These are phyloP conservation scores for Sialis lutaria DNA, from an alignment of 2,888 invertebrate genomes.

Conservation along the genomic window DNA sequence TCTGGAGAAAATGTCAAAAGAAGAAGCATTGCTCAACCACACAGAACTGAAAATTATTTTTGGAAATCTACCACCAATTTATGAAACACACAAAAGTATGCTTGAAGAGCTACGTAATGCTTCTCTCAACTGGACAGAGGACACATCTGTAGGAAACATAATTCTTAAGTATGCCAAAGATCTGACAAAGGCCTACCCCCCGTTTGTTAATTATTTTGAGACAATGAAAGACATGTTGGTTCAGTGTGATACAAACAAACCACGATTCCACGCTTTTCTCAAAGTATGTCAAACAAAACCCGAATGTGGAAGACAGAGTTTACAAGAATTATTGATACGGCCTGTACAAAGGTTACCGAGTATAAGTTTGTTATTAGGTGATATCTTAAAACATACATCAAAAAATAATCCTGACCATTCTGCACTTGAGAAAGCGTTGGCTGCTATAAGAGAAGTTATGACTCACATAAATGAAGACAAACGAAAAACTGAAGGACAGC, in stretches of 20 bases:
- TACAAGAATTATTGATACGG: slow-evolving; percentile 90
- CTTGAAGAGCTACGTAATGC: slow-evolving; percentile 45
- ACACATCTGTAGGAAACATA: slow-evolving; percentile 44
- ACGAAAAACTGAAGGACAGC: slow-evolving; percentile 86
- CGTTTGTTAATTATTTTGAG: slow-evolving; percentile 96
- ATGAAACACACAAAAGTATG: slow-evolving; percentile 77
- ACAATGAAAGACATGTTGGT: slow-evolving; percentile 86
- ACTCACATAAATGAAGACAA: slow-evolving; percentile 96
- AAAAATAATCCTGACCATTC: slow-evolving; percentile 76
- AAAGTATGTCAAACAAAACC: slow-evolving; percentile 89
- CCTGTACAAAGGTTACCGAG: slow-evolving; percentile 96
- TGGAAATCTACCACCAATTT: slow-evolving; percentile 87
- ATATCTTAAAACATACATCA: slow-evolving; percentile 83
- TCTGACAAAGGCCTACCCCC: slow-evolving; percentile 87
- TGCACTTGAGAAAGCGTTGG: slow-evolving; percentile 70
- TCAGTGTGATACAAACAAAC: slow-evolving; percentile 81
- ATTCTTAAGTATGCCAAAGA: slow-evolving; percentile 76
- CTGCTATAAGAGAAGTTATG: slow-evolving; percentile 82
- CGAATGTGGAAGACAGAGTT: slow-evolving; percentile 89
- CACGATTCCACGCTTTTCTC: slow-evolving; percentile 94
- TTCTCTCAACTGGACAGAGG: slow-evolving; percentile 73
- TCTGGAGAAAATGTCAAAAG: slow-evolving; percentile 71
- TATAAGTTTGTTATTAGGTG: slow-evolving; percentile 83
- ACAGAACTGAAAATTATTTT: slow-evolving; percentile 91
- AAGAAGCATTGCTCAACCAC: slow-evolving; percentile 66